Percentiles rank a stretch among this genome's conserved stretches.
These are phyloP conservation scores for Eucidaris tribuloides DNA, from an alignment of 35 echinoderm and acorn worm species.

Conservation along the genomic window DNA sequence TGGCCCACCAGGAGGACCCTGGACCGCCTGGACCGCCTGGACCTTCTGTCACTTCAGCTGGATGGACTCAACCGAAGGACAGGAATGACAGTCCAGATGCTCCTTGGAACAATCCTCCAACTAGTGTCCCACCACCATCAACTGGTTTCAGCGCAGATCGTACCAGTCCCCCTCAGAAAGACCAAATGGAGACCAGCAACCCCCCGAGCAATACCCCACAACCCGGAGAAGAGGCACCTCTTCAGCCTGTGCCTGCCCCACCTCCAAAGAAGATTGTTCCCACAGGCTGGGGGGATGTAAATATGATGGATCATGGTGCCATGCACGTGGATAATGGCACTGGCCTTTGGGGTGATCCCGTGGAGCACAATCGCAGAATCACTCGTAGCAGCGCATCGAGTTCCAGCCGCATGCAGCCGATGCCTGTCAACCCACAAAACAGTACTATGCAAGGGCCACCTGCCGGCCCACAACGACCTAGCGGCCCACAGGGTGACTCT, in stretches of 20 bases:
- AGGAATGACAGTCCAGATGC: no score
- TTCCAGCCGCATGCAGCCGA: slow-evolving; percentile 12
- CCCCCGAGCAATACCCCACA: not conserved
- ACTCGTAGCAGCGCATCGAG: slow-evolving; percentile 16
- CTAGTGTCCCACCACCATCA: not conserved
- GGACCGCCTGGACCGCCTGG: not conserved
- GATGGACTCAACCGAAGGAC: no score
- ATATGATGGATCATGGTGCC: slow-evolving; percentile 7
- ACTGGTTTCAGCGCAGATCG: slow-evolving; percentile 13
- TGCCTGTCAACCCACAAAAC: slow-evolving; percentile 1
- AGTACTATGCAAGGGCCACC: slow-evolving; percentile 99
- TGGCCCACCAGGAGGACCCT: not conserved
- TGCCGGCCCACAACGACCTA: not conserved
- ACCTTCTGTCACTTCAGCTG: no score
- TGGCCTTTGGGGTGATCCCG: slow-evolving; percentile 86
- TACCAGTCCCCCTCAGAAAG: slow-evolving; percentile 28
- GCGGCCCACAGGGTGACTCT: slow-evolving; percentile 60
- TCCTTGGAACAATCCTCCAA: not conserved
- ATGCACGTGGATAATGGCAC: slow-evolving; percentile 87
- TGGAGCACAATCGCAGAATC: slow-evolving; percentile 81
- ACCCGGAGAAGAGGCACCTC: slow-evolving; percentile 11
- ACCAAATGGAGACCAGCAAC: slow-evolving; percentile 10
- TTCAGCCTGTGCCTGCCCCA: slow-evolving; percentile 35
- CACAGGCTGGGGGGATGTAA: slow-evolving; percentile 80
- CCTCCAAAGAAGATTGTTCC: slow-evolving; percentile 72